A percentile compares a stretch with the other conserved stretches of the same genome.
Evolutionary conservation across 2,797 vertebrate genomes (phyloP).

Genomic region (Rhadinocentrus ornatus): DNA sequence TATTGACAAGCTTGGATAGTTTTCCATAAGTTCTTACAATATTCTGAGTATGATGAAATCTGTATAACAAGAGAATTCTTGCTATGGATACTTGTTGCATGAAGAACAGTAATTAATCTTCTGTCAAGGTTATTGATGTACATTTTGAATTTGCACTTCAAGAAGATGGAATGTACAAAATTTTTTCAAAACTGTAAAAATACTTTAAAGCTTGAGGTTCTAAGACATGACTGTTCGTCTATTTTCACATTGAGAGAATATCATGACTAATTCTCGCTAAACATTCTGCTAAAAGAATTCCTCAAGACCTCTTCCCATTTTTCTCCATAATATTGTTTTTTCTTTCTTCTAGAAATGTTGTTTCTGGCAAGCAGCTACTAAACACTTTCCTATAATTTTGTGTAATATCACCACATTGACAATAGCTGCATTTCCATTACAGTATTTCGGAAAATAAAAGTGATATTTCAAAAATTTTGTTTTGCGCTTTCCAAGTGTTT

Average conservation of each 20-base stretch:
- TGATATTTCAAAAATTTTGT: too few relatives aligned
- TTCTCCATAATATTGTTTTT: background rate
- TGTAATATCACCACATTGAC: too few relatives aligned
- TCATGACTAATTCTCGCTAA: background rate
- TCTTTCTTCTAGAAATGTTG: background rate
- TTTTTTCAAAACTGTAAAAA: background rate
- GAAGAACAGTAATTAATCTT: background rate
- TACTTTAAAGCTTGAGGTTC: background rate
- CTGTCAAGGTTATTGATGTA: background rate
- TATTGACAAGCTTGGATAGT: background rate
- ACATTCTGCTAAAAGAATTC: background rate
- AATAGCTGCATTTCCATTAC: too few relatives aligned
- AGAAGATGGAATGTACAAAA: background rate
- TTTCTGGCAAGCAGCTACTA: background rate
- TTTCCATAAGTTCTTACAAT: background rate
- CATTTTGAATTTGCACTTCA: background rate
- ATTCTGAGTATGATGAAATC: too few relatives aligned
- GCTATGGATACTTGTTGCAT: background rate
- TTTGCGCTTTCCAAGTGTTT: too few relatives aligned
- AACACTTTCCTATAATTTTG: background rate
- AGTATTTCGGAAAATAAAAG: too few relatives aligned
- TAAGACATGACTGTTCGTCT: too few relatives aligned
- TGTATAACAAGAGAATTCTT: background rate
- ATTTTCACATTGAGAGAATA: too few relatives aligned
- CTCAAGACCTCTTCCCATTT: background rate